These are phyloP conservation scores for Dorcus parallelipipedus DNA, from an alignment of 2,888 invertebrate genomes.

Conservation along the genomic window DNA sequence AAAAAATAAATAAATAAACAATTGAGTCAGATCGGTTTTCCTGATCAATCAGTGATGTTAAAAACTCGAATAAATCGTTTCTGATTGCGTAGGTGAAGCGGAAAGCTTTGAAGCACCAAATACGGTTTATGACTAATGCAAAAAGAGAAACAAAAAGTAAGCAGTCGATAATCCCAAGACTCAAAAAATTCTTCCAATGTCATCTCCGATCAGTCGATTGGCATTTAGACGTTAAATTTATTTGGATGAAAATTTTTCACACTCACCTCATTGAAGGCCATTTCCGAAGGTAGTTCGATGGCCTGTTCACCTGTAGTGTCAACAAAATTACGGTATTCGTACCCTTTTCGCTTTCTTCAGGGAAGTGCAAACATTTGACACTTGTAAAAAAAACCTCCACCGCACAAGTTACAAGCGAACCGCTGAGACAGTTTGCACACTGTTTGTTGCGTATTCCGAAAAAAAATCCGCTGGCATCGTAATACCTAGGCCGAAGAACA, in stretches of 20 bases:
- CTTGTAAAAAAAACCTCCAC: slow-evolving; percentile 4
- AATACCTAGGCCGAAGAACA: background rate
- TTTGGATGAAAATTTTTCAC: slow-evolving; percentile 13
- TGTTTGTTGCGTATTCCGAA: slow-evolving; percentile 9
- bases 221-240: background rate
- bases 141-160: too few species aligned
- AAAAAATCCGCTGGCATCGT: slow-evolving; percentile 9
- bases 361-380: slow-evolving; percentile 11
- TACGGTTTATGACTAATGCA: too few species aligned
- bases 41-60: too few species aligned
- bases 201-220: too few species aligned
- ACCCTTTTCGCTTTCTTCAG: slow-evolving; percentile 7
- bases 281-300: slow-evolving; percentile 60
- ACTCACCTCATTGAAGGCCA: slow-evolving; percentile 79
- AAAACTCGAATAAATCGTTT: too few species aligned
- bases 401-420: slow-evolving; percentile 4
- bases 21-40: too few species aligned
- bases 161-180: too few species aligned
- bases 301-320: slow-evolving; percentile 52
- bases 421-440: slow-evolving; percentile 13
- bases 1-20: too few species aligned
- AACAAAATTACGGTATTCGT: slow-evolving; percentile 22
- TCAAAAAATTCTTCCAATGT: too few species aligned
- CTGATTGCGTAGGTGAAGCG: too few species aligned
- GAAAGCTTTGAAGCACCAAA: too few species aligned